Evolutionary conservation across 2,888 invertebrate genomes (phyloP).

Genomic region (Eupeodes luniger): DNA sequence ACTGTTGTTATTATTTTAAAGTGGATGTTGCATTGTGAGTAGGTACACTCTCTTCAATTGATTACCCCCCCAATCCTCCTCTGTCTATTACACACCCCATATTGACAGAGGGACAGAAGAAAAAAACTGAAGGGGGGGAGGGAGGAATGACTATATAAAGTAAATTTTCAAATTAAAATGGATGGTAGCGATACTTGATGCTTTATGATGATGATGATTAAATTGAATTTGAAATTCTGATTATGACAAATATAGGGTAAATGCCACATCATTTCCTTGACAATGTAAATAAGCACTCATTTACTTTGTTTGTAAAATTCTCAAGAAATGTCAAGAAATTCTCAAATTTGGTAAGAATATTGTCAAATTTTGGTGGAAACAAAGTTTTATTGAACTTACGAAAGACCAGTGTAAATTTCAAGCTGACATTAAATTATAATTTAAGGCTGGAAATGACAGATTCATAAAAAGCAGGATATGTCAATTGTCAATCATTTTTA

Average conservation of each 20-base stretch:
- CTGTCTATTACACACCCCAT: background rate
- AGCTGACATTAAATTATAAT: no score
- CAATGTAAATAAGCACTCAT: background rate
- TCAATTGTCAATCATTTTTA: background rate
- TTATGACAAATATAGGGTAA: conserved; percentile 50
- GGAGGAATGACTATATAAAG: background rate
- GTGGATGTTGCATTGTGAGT: conserved; percentile 59
- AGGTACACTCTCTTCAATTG: conserved; percentile 1
- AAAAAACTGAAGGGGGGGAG: background rate
- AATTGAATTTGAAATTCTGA: conserved; percentile 68
- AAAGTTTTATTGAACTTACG: no score
- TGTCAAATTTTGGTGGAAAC: no score
- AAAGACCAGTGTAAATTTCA: no score
- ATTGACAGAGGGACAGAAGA: background rate
- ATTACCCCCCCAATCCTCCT: no score
- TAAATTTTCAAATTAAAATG: conserved; percentile 59
- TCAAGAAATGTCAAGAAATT: no score
- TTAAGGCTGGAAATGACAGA: no score
- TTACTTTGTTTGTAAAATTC: background rate
- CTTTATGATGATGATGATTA: conserved; percentile 40
- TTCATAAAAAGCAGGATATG: background rate
- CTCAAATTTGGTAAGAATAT: no score
- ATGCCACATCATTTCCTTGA: background rate
- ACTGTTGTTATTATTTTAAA: conserved; percentile 62
- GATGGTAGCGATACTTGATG: conserved; percentile 55